These are phyloP conservation scores for Porites lutea DNA, from an alignment of 64 coral and sea anemone genomes.

Conservation along the genomic window DNA sequence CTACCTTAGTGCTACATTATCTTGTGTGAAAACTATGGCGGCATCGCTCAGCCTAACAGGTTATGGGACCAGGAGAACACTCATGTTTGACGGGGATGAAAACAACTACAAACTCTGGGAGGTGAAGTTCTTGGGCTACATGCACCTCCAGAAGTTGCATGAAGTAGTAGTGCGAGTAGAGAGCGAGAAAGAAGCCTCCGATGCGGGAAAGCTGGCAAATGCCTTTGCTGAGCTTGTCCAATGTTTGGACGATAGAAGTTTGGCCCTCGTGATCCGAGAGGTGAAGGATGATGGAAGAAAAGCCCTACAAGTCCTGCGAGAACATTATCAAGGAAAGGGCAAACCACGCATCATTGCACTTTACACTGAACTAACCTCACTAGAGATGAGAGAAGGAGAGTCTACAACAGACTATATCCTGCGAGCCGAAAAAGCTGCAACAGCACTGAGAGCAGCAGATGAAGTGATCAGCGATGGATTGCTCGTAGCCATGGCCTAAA, in stretches of 20 bases:
- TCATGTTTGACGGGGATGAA: constrained; percentile 20
- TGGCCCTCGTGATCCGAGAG: not conserved
- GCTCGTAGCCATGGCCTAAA: constrained; percentile 20
- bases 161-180: not conserved
- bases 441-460: constrained; percentile 4
- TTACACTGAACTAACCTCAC: constrained; percentile 11
- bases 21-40: too few species aligned
- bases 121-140: constrained; percentile 27
- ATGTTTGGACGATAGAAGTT: not conserved
- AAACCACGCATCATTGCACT: constrained; percentile 14
- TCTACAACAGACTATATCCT: constrained; percentile 30
- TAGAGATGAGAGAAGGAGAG: constrained; percentile 13
- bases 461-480: constrained; percentile 4
- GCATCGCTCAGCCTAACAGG: not conserved
- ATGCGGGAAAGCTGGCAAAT: not conserved
- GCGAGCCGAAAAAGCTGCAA: not conserved
- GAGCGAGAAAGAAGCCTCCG: not conserved
- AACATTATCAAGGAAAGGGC: constrained; percentile 25
- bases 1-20: too few species aligned
- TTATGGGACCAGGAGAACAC: constrained; percentile 40
- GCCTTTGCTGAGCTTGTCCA: not conserved
- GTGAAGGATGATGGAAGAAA: constrained; percentile 7
- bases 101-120: constrained; percentile 15
- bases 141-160: constrained; percentile 17
- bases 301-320: constrained; percentile 24